Evolutionary conservation across 2,797 vertebrate genomes (phyloP).

Genomic region (Nannoperca obscura): DNA sequence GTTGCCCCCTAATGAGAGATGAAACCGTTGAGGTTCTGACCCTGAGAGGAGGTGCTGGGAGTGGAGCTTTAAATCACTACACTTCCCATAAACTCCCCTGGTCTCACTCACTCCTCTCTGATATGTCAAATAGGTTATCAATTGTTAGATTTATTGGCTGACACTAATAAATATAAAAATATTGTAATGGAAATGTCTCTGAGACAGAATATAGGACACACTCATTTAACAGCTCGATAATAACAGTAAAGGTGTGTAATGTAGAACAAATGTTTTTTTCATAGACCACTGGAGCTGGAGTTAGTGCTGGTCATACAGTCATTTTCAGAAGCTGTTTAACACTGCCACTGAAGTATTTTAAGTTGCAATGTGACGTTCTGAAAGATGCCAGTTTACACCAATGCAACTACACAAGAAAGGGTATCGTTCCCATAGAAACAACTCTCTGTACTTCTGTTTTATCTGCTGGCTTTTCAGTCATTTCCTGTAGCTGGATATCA

Average conservation of each 20-base stretch:
- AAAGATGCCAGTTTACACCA: too few relatives aligned
- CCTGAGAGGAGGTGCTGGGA: slow-evolving; percentile 60
- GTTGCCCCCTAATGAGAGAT: slow-evolving; percentile 82
- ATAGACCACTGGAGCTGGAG: background rate
- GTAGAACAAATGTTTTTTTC: background rate
- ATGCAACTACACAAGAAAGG: too few relatives aligned
- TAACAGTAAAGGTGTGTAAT: background rate
- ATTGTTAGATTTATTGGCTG: background rate
- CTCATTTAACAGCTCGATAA: background rate
- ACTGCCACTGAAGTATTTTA: background rate
- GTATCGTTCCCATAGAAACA: too few relatives aligned
- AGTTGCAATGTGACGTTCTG: background rate
- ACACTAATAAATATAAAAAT: background rate
- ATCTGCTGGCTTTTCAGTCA: too few relatives aligned
- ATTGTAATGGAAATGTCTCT: background rate
- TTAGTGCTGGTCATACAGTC: background rate
- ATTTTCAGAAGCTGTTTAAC: background rate
- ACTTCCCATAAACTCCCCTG: slow-evolving; percentile 33
- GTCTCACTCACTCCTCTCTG: slow-evolving; percentile 20
- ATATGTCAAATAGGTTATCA: slow-evolving; percentile 2
- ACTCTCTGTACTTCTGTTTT: too few relatives aligned
- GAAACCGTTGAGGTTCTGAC: slow-evolving; percentile 74
- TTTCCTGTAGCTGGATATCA: too few relatives aligned
- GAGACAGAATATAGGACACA: background rate
- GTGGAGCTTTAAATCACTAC: slow-evolving; percentile 62